phyloP scores from a whole-genome alignment of 2,888 invertebrate species.

The Heliconius sara region DNA sequence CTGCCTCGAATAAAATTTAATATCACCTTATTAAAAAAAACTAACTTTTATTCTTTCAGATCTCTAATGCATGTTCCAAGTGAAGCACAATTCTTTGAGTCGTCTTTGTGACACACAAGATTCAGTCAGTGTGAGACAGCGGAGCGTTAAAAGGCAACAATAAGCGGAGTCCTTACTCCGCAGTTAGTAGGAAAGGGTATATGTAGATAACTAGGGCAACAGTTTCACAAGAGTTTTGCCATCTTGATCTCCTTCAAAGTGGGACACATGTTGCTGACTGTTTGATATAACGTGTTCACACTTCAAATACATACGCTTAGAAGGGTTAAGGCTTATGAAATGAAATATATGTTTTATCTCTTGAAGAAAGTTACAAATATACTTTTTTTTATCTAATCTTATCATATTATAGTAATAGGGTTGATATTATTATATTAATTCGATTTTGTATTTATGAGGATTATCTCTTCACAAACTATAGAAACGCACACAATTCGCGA shows the following conservation, averaged over 20 bases:
- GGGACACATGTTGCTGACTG: conserved; percentile 6
- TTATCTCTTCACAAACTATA: neutral
- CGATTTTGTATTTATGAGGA: neutral
- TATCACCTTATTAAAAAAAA: too few species aligned
- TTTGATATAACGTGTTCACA: conserved; percentile 10
- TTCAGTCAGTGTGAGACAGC: conserved; percentile 23
- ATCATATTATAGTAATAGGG: neutral
- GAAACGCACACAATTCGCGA: neutral
- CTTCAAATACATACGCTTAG: neutral
- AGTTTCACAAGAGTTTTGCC: conserved; percentile 2
- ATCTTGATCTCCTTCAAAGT: conserved; percentile 19
- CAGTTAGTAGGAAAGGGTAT: conserved; percentile 7
- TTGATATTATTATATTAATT: neutral
- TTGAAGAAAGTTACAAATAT: neutral
- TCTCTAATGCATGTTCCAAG: conserved; percentile 15
- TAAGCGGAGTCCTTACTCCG: conserved; percentile 6
- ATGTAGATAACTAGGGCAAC: conserved; percentile 12
- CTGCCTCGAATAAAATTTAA: neutral
- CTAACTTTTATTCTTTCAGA: neutral
- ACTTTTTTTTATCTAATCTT: neutral
- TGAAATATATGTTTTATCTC: neutral
- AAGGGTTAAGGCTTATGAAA: neutral
- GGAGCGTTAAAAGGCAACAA: conserved; percentile 28
- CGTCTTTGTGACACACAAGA: conserved; percentile 13
- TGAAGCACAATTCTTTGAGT: conserved; percentile 16